Evolutionary conservation across 2,113 vertebrate species (phyloP), one percentile per base, ranked within the genome.

Genomic region (Arenaria interpres): DNA sequence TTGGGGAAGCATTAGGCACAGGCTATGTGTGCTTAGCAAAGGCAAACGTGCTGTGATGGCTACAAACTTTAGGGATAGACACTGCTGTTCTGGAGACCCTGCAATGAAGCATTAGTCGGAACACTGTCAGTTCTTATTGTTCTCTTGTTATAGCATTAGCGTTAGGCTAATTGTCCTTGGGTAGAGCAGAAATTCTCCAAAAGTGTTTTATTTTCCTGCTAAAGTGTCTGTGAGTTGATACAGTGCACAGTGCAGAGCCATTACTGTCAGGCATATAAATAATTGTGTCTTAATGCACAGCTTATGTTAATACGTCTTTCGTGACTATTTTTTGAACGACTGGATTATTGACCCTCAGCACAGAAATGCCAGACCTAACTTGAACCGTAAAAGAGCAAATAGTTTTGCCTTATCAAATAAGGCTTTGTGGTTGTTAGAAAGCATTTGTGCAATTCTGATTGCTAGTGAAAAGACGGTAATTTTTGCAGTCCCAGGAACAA

Each of bases 221-320:
- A 13, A 85, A 90, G 85, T 68, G 23, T 80, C 88, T 72, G 60
- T 16, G 94, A 91, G 78, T 85, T 82, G 86, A 78, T 87, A 41
- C 51, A 51, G 76, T 18, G 90, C 54, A 13, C 77, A 32, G 91
- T 12, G 8, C 63, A 46, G 88, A 92, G 85, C 87, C 85, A 80
- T 96, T 92, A 85, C 72, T 92, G 88, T 48, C 95, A 93, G 79
- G 45, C 88, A 27, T 69, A 88, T 83, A 90, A 94, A 95, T 95
- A 96, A 96, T 89, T 93, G 87, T 85, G 72, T 48, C 80, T 94
- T 96, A 95, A 97, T 93, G 89, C 92, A 78, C 93, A 88, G 94
- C 68, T 97, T 96, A 96, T 78, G 92, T 93, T 98, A 97, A 97
- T 97, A 43, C 57, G 4, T 56, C 81, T 92, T 95, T 66, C 24